These are phyloP conservation scores for Lagorchestes hirsutus DNA, from an alignment of 2,797 vertebrate species.

Conservation along the genomic window DNA sequence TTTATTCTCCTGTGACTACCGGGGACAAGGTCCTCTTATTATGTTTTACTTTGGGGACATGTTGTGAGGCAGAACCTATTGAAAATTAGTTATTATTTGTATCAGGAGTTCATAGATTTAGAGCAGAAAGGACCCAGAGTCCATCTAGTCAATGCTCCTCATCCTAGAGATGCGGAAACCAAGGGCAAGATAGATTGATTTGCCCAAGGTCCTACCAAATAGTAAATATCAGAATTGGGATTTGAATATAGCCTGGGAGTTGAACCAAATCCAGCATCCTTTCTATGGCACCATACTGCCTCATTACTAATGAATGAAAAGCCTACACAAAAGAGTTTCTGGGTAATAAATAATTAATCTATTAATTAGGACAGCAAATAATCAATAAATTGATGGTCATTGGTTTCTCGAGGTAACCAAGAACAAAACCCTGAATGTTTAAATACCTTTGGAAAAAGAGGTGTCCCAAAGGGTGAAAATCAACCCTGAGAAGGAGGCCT, in stretches of 20 bases:
- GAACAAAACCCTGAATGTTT: not conserved
- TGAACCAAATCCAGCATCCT: not conserved
- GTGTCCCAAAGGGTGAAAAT: not conserved
- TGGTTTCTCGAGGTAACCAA: not conserved
- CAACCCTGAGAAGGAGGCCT: not conserved
- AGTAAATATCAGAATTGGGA: not conserved
- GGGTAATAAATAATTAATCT: not conserved
- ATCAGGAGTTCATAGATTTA: not conserved
- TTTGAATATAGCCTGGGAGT: not conserved
- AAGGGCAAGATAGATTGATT: not conserved
- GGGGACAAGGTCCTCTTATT: slow-evolving; percentile 15
- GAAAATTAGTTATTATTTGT: slow-evolving; percentile 40
- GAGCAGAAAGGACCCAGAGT: not conserved
- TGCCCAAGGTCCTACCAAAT: not conserved
- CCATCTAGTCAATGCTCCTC: not conserved
- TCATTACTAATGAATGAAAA: not conserved
- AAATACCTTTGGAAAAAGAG: not conserved
- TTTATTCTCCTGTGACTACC: not conserved
- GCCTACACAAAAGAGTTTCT: not conserved
- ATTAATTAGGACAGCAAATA: not conserved
- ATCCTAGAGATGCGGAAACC: not conserved
- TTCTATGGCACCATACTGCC: not conserved
- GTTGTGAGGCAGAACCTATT: slow-evolving; percentile 8
- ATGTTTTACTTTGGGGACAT: slow-evolving; percentile 36
- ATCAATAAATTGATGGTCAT: not conserved